Evolutionary conservation across 2,113 vertebrate genomes (phyloP), one percentile per base, ranked within the genome.

Genomic region (Melozone crissalis): DNA sequence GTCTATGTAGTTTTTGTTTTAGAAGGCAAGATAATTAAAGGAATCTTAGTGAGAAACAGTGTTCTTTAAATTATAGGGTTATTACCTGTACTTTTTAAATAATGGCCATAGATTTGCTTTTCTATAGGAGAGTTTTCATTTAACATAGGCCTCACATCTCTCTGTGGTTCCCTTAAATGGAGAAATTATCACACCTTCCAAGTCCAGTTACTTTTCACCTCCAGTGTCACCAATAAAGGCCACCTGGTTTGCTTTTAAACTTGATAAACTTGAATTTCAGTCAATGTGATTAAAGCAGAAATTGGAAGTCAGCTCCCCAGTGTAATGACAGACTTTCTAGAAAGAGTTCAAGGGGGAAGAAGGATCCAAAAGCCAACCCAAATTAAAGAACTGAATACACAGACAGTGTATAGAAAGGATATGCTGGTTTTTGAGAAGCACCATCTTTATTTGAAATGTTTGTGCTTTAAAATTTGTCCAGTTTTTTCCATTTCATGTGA

Each of bases 401-500:
- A 33, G 69, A 79, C 9, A n/a, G 16, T 35, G 12, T 59, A 21
- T 35, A 49, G 47, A 47, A 7, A 51, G 17, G 39, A 18, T 31
- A 39, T 22, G 41, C 39, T 76, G 44, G 10, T 30, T 43, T 46
- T 79, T 5, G 30, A 80, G 41, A 61, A 39, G 7, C 31, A 54
- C 3, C 1, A 0, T 63, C 46, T 78, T 88, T 85, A 59, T 87
- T 46, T 51, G 43, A 87, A 90, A 65, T 39, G 8, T 67, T 74
- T 93, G 39, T 84, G 41, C 83, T 94, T 83, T 91, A 68, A 96
- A 87, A 96, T 76, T 85, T 95, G 7, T 90, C 73, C 81, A 33
- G 26, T 69, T 93, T 89, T 95, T 97, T 87, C 85, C 89, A 57
- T 92, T 96, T 96, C 41, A 68, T 47, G 37, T 30, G 24, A 79